Percentiles rank a stretch among this genome's conserved stretches.
phyloP scores from a whole-genome alignment of 2,113 vertebrate species.

The Poeciliopsis turrubarensis region DNA sequence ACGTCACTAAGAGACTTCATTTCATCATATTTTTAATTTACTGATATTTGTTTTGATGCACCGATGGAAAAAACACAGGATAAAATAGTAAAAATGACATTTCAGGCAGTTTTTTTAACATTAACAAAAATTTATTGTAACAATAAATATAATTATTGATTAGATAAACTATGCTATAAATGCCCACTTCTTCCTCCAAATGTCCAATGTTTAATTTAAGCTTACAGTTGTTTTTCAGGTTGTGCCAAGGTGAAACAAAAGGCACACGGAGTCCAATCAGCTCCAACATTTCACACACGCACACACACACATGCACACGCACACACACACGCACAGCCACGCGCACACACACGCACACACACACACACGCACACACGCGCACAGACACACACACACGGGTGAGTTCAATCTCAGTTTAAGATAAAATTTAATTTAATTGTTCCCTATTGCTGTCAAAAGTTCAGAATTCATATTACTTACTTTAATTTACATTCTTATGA shows the following conservation, averaged over 20 bases:
- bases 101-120: too few relatives aligned
- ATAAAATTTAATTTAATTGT: constrained; percentile 49
- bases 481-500: too few relatives aligned
- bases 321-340: neutral
- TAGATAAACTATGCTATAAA: too few relatives aligned
- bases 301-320: neutral
- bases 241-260: constrained; percentile 64
- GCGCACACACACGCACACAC: neutral
- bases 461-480: neutral
- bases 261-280: constrained; percentile 46
- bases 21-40: too few relatives aligned
- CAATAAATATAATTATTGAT: too few relatives aligned
- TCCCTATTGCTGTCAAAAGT: constrained; percentile 29
- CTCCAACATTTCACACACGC: constrained; percentile 14
- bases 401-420: constrained; percentile 42
- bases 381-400: neutral
- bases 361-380: neutral
- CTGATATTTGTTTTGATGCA: too few relatives aligned
- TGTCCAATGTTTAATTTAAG: constrained; percentile 34
- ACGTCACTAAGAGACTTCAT: too few relatives aligned
- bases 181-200: constrained; percentile 20
- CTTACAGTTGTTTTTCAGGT: constrained; percentile 18
- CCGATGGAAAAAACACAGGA: too few relatives aligned
- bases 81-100: too few relatives aligned
- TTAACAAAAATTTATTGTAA: too few relatives aligned